Conservation (phyloP, 2,113 vertebrate species). For the Erinaceus europaeus region DNA sequence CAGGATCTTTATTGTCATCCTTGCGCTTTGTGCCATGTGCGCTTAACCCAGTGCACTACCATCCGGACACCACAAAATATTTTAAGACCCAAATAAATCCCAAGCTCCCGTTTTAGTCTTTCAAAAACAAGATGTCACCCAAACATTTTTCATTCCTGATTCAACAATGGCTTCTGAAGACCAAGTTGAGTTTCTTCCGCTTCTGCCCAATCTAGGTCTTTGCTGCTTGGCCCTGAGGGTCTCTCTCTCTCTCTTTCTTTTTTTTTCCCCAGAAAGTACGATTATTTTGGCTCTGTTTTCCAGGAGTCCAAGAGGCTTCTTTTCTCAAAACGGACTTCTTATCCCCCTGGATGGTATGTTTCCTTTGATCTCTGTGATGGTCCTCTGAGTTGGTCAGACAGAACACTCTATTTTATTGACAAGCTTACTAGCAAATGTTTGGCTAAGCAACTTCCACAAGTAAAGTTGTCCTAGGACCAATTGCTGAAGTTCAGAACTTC, state of each 20-base stretch:
- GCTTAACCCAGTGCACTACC: too few species aligned
- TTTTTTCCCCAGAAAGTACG: not conserved
- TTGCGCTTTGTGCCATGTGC: too few species aligned
- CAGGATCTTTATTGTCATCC: too few species aligned
- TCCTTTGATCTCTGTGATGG: not conserved
- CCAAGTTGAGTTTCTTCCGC: not conserved
- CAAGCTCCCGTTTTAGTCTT: not conserved
- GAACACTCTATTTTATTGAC: not conserved
- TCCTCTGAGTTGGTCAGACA: not conserved
- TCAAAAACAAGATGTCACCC: not conserved
- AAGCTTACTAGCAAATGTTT: not conserved
- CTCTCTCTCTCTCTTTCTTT: too few species aligned
- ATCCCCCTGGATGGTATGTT: not conserved
- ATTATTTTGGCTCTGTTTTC: not conserved
- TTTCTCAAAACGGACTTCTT: not conserved
- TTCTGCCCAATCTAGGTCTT: not conserved
- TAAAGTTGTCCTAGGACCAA: not conserved
- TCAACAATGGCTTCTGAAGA: constrained; percentile 11
- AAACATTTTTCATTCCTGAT: constrained; percentile 3
- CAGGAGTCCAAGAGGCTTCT: not conserved
- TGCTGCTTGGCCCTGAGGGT: not conserved
- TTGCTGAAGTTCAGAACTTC: not conserved
- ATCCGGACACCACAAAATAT: not conserved
- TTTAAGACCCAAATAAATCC: constrained; percentile 1
- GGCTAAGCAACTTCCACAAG: not conserved